Percentiles rank a stretch among this genome's conserved stretches.
Conservation (phyloP, 30 jellyfish, hydroid and myxozoan genomes). For the Haliclystus octoradiatus region DNA sequence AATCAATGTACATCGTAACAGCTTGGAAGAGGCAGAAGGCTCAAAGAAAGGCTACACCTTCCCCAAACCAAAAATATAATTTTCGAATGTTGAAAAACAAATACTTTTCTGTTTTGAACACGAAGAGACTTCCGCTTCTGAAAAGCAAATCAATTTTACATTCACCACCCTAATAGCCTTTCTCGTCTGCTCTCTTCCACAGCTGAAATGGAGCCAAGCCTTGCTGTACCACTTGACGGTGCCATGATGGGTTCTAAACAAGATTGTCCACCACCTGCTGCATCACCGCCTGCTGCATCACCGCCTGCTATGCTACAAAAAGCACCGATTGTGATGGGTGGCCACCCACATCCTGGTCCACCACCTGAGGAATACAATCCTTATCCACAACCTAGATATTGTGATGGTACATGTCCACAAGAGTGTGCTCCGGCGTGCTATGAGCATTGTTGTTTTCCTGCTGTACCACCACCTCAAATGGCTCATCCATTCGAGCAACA, state of each 20-base stretch:
- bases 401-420: constrained; percentile 85
- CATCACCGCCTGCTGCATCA: background rate
- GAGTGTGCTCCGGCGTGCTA: constrained; percentile 98
- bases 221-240: background rate
- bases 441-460: constrained; percentile 91
- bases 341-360: constrained; percentile 99
- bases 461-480: constrained; percentile 62
- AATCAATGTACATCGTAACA: too few species aligned
- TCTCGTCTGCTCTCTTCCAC: constrained; percentile 83
- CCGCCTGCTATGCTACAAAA: constrained; percentile 15
- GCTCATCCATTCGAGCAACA: constrained; percentile 38
- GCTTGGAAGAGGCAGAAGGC: constrained; percentile 3
- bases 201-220: constrained; percentile 32
- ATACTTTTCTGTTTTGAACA: too few species aligned
- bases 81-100: too few species aligned
- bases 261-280: background rate
- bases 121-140: constrained; percentile 76
- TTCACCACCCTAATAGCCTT: constrained; percentile 2
- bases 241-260: constrained; percentile 2
- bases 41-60: background rate
- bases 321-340: constrained; percentile 88
- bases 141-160: constrained; percentile 2
- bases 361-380: constrained; percentile 51
- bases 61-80: too few species aligned
- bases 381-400: constrained; percentile 65